Conservation (phyloP, 1,140 invertebrate genomes). For the Goniozus legneri region DNA sequence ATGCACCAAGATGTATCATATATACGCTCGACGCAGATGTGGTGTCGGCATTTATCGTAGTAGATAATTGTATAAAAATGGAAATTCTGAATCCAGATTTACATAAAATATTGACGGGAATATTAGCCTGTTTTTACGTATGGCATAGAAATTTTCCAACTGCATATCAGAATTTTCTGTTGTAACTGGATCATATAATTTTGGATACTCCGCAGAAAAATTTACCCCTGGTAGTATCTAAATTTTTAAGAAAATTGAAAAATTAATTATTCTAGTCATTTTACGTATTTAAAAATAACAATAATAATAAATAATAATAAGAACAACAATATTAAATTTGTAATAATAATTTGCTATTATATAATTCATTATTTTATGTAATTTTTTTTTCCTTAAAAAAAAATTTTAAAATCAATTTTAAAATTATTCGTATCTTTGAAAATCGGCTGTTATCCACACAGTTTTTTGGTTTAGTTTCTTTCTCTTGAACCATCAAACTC, state of each 20-base stretch:
- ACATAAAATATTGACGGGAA: neutral
- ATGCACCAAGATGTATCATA: neutral
- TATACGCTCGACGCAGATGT: neutral
- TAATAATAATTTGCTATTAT: conserved; percentile 17
- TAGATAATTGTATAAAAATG: neutral
- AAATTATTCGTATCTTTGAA: no score
- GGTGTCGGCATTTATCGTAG: neutral
- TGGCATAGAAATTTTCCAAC: neutral
- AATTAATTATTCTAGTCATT: no score
- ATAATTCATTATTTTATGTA: no score
- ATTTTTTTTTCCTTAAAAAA: no score
- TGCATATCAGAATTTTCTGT: neutral
- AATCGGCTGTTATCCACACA: no score
- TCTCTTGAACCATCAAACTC: no score
- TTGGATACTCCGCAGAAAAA: no score
- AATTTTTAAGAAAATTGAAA: no score
- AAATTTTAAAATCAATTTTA: no score
- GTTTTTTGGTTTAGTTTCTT: no score
- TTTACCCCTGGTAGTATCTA: conserved; percentile 18
- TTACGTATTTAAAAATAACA: conserved; percentile 3
- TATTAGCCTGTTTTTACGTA: neutral
- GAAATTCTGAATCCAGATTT: neutral
- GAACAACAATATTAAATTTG: conserved; percentile 11
- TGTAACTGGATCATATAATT: neutral
- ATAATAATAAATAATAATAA: conserved; percentile 19